Conservation (phyloP, 2,888 invertebrate species). For the Melipona bicolor region DNA sequence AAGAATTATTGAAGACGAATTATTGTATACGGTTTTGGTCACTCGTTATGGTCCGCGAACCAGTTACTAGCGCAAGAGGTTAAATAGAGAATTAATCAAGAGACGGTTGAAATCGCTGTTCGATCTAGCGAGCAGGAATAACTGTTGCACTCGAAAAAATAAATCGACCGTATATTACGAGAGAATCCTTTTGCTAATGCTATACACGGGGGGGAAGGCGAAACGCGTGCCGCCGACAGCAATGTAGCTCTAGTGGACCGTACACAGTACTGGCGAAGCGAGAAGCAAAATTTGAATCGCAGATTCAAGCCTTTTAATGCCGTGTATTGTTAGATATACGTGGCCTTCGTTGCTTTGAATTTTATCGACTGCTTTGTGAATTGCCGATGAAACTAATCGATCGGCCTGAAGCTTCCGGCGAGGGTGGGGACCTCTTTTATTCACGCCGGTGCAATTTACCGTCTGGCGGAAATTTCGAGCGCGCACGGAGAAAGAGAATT, state of each 20-base stretch:
- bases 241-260: slow-evolving; percentile 42
- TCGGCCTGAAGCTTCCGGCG: background rate
- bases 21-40: no score
- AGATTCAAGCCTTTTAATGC: slow-evolving; percentile 49
- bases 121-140: slow-evolving; percentile 44
- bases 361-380: slow-evolving; percentile 18
- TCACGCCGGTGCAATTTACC: background rate
- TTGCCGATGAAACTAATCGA: slow-evolving; percentile 30
- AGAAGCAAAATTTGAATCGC: slow-evolving; percentile 47
- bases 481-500: background rate
- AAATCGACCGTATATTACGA: slow-evolving; percentile 45
- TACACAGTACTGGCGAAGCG: slow-evolving; percentile 26
- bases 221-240: slow-evolving; percentile 37
- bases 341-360: slow-evolving; percentile 21
- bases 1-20: no score
- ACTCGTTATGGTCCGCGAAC: no score
- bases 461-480: background rate
- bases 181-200: slow-evolving; percentile 52
- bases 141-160: slow-evolving; percentile 45
- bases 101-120: background rate
- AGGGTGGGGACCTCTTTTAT: background rate
- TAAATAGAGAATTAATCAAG: no score
- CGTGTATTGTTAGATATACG: slow-evolving; percentile 27
- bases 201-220: slow-evolving; percentile 19
- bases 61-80: no score